Evolutionary conservation across 2,113 vertebrate species (phyloP), one percentile per base, ranked within the genome.

Genomic region (Percopsis transmontana): DNA sequence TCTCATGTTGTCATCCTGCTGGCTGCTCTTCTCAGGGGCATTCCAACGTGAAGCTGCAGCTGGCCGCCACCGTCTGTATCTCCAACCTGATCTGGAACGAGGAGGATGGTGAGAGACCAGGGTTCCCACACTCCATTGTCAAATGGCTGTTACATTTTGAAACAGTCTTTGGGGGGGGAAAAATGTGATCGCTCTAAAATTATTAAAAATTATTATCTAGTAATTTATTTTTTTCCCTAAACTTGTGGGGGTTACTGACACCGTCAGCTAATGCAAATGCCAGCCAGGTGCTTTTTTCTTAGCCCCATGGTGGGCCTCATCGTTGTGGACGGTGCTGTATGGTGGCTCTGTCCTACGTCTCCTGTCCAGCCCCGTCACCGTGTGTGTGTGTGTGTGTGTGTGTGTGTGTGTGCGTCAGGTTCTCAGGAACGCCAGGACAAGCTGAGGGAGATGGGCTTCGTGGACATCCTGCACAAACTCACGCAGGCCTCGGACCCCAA

Each of bases 11-110:
- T 1, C 33, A 45, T 16, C 16, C 58, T 19, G 24, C 19, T 12
- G 33, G 48, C 23, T 56, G 68, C 74, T 79, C 79, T 53, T 21
- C 79, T 60, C 90, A 98, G 97, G 96, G 95, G 72, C 96, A 99
- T 85, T 98, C 96, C 13, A 98, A 97, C 81, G 93, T 95, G 81
- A 99, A 99, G 79, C 93, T 99, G 68, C 97, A 98, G 87, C 94
- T 99, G 68, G 96, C 97, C 27, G 96, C 97, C 76, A 98, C 96
- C 81, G 97, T 97, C 91, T 98, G 96, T 79, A 92, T 99, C 92
- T 98, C 96, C 77, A 99, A 99, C 90, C 95, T 99, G 51, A 93
- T 98, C 89, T 98, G 97, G 97, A 98, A 98, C 70, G 97, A 98
- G 91, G 97, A 99, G 76, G 96, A 99, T 82, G 96, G 97, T 98